A percentile compares a stretch with the other conserved stretches of the same genome.
Conservation (phyloP, 2,888 invertebrate genomes). For the Synanthedon myopaeformis region DNA sequence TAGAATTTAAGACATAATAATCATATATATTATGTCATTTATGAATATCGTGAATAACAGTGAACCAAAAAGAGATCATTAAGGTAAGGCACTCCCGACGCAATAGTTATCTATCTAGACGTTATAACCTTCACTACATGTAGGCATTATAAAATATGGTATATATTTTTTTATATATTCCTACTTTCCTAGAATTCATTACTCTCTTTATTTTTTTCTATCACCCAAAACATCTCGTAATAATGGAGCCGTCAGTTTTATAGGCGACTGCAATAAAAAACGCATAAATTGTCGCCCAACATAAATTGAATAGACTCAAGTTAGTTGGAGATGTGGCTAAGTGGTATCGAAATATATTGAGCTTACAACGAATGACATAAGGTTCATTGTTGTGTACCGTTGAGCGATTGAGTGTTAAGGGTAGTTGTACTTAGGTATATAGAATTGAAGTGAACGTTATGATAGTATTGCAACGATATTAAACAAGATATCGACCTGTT, state of each 20-base stretch:
- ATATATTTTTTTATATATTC: too few species aligned
- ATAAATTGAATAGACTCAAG: constrained; percentile 48
- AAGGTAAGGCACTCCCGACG: too few species aligned
- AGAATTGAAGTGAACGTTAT: constrained; percentile 16
- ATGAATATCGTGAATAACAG: too few species aligned
- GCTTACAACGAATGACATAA: constrained; percentile 14
- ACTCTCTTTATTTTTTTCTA: constrained; percentile 2
- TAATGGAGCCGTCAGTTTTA: constrained; percentile 50
- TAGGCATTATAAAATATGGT: too few species aligned
- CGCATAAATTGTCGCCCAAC: constrained; percentile 48
- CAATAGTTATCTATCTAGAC: too few species aligned
- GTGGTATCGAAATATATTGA: constrained; percentile 9
- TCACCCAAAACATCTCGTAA: constrained; percentile 29
- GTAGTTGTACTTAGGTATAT: constrained; percentile 13
- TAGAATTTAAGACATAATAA: too few species aligned
- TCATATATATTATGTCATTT: too few species aligned
- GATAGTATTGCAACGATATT: constrained; percentile 10
- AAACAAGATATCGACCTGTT: constrained; percentile 6
- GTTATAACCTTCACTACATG: too few species aligned
- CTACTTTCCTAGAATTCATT: too few species aligned
- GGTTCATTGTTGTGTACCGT: constrained; percentile 20
- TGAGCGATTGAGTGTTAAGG: constrained; percentile 25
- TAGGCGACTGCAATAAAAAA: constrained; percentile 59
- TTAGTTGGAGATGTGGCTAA: constrained; percentile 18
- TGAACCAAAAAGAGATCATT: too few species aligned